A percentile compares a stretch with the other conserved stretches of the same genome.
These are phyloP conservation scores for Galbula dea DNA, from an alignment of 2,113 vertebrate genomes.

Conservation along the genomic window DNA sequence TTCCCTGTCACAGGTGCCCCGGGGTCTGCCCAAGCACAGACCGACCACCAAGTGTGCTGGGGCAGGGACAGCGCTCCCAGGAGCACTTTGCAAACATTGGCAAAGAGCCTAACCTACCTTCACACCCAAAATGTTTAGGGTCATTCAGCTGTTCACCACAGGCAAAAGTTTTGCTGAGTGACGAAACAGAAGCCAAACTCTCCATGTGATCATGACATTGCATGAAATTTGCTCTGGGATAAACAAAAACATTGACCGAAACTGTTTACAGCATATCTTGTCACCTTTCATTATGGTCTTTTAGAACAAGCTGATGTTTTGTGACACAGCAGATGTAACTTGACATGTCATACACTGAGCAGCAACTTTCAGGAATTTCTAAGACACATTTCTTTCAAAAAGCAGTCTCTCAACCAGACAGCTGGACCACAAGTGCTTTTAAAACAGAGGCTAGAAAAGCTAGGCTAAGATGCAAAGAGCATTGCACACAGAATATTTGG, in stretches of 20 bases:
- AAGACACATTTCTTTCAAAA: background rate
- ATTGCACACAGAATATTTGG: background rate
- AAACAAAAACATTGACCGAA: background rate
- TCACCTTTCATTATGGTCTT: background rate
- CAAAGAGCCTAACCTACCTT: background rate
- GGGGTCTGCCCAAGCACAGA: background rate
- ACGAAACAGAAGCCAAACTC: background rate
- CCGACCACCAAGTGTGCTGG: rapidly evolving
- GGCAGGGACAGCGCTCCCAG: rapidly evolving
- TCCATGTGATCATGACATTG: background rate
- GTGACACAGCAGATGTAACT: conserved; percentile 53
- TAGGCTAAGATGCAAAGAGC: background rate
- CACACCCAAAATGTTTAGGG: background rate
- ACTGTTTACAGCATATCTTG: conserved; percentile 36
- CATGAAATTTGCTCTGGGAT: background rate
- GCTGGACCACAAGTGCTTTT: background rate
- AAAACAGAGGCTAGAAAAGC: background rate
- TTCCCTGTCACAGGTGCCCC: too few species aligned
- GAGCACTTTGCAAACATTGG: rapidly evolving
- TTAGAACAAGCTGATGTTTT: background rate
- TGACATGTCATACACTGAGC: conserved; percentile 37
- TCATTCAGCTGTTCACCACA: background rate
- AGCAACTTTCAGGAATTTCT: conserved; percentile 7
- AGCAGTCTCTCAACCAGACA: background rate
- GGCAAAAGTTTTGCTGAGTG: background rate